Evolutionary conservation across 2,888 invertebrate genomes (phyloP).

Genomic region (Pyrgus malvae): DNA sequence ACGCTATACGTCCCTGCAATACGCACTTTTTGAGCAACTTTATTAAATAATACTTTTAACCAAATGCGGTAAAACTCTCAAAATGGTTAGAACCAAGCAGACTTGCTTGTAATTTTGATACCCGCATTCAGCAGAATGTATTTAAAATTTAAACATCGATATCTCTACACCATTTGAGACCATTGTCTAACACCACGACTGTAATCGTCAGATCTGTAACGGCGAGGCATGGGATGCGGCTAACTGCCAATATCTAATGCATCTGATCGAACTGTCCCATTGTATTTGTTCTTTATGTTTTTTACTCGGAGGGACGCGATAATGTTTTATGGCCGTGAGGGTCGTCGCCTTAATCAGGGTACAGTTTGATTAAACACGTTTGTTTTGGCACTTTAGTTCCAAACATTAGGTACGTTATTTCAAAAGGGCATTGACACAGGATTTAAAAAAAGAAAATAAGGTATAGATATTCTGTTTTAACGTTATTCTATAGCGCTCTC

Average conservation of each 20-base stretch:
- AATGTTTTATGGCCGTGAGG: slow-evolving; percentile 79
- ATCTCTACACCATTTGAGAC: not conserved
- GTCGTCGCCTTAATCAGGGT: slow-evolving; percentile 75
- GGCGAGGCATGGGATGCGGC: slow-evolving; percentile 53
- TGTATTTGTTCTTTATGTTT: slow-evolving; percentile 80
- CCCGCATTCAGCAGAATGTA: too few relatives aligned
- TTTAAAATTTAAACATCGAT: too few relatives aligned
- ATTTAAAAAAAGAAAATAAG: too few relatives aligned
- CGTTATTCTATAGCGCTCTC: too few relatives aligned
- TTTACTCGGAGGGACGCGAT: slow-evolving; percentile 74
- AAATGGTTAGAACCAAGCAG: too few relatives aligned
- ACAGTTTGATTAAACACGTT: slow-evolving; percentile 74
- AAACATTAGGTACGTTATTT: slow-evolving; percentile 3
- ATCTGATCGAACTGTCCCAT: slow-evolving; percentile 64
- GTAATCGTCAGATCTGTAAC: slow-evolving; percentile 69
- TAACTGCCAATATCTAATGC: slow-evolving; percentile 80
- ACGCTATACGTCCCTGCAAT: too few relatives aligned
- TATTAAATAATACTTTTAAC: too few relatives aligned
- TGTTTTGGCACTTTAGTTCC: slow-evolving; percentile 43
- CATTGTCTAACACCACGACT: slow-evolving; percentile 37
- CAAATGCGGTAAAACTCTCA: too few relatives aligned
- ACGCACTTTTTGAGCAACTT: too few relatives aligned
- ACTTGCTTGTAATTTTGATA: too few relatives aligned
- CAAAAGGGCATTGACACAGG: too few relatives aligned
- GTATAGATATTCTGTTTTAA: not conserved